Evolutionary conservation across 2,113 vertebrate genomes (phyloP).

Genomic region (Monopterus albus): DNA sequence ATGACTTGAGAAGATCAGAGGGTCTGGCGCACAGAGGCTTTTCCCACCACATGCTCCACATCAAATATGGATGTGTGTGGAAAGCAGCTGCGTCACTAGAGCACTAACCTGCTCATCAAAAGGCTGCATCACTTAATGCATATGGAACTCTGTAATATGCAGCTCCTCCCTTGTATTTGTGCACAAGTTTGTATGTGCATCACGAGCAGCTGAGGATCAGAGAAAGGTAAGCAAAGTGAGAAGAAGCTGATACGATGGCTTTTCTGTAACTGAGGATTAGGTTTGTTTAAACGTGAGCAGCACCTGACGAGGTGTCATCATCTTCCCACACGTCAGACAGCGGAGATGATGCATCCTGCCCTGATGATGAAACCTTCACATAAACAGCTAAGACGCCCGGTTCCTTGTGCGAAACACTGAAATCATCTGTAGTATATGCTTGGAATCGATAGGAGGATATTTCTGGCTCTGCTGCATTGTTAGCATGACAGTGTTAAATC

Average conservation of each 20-base stretch:
- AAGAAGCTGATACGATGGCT: conserved; percentile 8
- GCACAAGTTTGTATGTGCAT: conserved; percentile 29
- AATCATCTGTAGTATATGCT: conserved; percentile 1
- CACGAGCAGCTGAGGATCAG: conserved; percentile 56
- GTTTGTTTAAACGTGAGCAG: conserved; percentile 51
- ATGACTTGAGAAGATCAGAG: conserved; percentile 60
- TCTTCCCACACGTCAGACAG: conserved; percentile 32
- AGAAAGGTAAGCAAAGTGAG: conserved; percentile 46
- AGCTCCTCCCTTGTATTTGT: conserved; percentile 40
- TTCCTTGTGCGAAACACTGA: neutral
- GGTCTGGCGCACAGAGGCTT: conserved; percentile 36
- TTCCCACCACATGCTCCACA: conserved; percentile 58
- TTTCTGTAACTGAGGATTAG: conserved; percentile 44
- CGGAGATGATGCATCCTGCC: neutral
- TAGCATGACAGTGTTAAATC: too few relatives aligned
- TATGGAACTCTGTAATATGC: conserved; percentile 47
- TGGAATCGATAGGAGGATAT: too few relatives aligned
- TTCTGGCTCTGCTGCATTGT: too few relatives aligned
- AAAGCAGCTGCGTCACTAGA: conserved; percentile 49
- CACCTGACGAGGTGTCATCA: conserved; percentile 27
- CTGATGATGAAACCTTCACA: neutral
- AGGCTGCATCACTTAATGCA: conserved; percentile 51
- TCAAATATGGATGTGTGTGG: conserved; percentile 68
- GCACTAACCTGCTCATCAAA: conserved; percentile 61
- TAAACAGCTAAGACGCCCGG: neutral